Evolutionary conservation across 2,113 vertebrate genomes (phyloP), one percentile per base, ranked within the genome.

Genomic region (Lepus timidus): DNA sequence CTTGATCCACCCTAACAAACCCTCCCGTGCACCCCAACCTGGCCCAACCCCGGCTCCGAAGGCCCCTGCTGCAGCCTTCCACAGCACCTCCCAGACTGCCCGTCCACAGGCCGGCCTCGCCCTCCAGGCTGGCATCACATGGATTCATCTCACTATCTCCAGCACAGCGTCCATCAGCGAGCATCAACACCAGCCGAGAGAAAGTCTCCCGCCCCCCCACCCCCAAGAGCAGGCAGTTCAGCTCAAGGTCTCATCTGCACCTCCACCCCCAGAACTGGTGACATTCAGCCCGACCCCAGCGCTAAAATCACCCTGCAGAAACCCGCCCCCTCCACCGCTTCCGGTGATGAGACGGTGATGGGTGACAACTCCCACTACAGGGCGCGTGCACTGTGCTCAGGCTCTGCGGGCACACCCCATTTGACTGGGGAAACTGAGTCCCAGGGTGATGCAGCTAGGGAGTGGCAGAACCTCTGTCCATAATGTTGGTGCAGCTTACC

Each of bases 131-230:
- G 4, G 22, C 17, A 75, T 74, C 78, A 29, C 58, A 90, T 51
- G 88, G 83, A 80, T 65, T 92, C 70, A n/a, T 64, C 71, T 74
- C 68, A 87, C 84, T 73, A 64, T 88, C 79, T 91, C 58, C 27
- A 68, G 71, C 39, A 80, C 31, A 44, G 31, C 58, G 31, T 73
- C 85, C 58, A 73, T 62, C 51, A 80, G 74, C 51, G 79, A 0
- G 8, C 52, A 79, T 78, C 67, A 49, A n/a, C 27, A 4, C 84
- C 65, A 39, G 80, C 76, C 39, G 20, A 73, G 49, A 5, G 36
- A 52, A 25, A 27, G 6, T 78, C 65, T 71, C 44, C 39, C 31
- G 23, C 39, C 62, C 64, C 88, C 25, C 62, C 91, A 88, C 74
- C 44, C 62, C 51, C 65, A 22, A 91, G 33, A 49, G 78, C 61